phyloP scores from a whole-genome alignment of 1,140 invertebrate genomes.

The Drosophila subobscura region DNA sequence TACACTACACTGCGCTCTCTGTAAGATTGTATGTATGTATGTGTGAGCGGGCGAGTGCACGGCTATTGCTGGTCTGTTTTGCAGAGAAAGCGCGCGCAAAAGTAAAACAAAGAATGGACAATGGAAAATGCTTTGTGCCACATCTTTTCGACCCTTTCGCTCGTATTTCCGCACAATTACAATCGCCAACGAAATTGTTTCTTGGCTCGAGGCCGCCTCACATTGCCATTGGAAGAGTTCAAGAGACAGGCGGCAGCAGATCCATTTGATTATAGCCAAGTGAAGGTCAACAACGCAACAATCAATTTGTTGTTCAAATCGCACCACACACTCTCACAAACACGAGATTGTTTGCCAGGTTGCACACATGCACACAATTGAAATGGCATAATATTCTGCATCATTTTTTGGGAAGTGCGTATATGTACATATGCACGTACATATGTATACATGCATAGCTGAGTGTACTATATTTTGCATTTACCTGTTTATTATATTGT shows the following conservation, averaged over 20 bases:
- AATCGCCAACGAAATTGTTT: conserved; percentile 10
- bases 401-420: conserved; percentile 4
- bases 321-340: conserved; percentile 6
- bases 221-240: conserved; percentile 72
- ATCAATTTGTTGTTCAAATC: conserved; percentile 33
- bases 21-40: not conserved
- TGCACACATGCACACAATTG: not conserved
- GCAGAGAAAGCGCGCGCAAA: conserved; percentile 77
- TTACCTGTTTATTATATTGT: conserved; percentile 10
- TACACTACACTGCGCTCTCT: conserved; percentile 40
- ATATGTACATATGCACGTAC: too few relatives aligned
- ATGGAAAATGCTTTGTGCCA: conserved; percentile 24
- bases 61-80: conserved; percentile 31
- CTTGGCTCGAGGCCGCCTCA: conserved; percentile 55
- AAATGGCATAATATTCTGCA: too few relatives aligned
- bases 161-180: conserved; percentile 50
- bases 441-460: not conserved
- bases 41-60: conserved; percentile 21
- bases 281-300: conserved; percentile 68
- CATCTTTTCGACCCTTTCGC: conserved; percentile 19
- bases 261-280: conserved; percentile 47
- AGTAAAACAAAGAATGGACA: conserved; percentile 31
- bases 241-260: conserved; percentile 44
- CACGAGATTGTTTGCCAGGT: not conserved
- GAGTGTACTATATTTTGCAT: not conserved